Base-by-base conservation (phyloP, 2,113 vertebrate genomes). In the Caranx ignobilis region DNA sequence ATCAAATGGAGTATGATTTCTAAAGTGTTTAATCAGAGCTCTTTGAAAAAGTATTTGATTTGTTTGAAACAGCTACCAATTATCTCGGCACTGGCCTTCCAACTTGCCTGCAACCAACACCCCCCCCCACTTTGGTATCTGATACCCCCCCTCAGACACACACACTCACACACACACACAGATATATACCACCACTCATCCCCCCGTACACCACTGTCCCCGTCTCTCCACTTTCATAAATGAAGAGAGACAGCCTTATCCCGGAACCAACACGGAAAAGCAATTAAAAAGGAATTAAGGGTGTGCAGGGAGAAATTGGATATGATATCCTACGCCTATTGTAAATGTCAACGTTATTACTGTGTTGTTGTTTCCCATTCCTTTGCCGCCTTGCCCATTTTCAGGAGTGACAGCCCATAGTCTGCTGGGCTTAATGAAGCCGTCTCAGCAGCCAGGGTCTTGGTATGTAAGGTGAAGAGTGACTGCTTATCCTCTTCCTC, bases 261-360 rank as follows among this genome's bases (percentile, higher is more conserved):
- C 92, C 88, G 74, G 78, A 86, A 92, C 89, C 89, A 82, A 89
- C 92, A 77, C 61, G 81, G 87, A 88, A 89, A 94, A 91, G 90
- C 93, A 94, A 94, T 94, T 94, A 94, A 92, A 94, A 94, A 89
- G 89, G 93, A 94, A 94, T 94, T 93, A 94, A 90, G 91, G 68
- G 90, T 88, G 86, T 88, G 88, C 90, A 84, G 87, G 92, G 84
- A 92, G 93, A 86, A 93, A 93, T 92, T 92, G 88, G 93, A 93
- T 93, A 92, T 94, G 92, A 93, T 92, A 91, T 70, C 86, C 84
- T 71, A 91, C 87, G 81, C 86, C 91, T 90, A 89, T 94, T 92
- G 90, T 90, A 94, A 94, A 94, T 94, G 93, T 94, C 93, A 94
- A 39, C 75, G 84, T 92, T 93, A 94, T 94, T 94, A 94, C 89